These are phyloP conservation scores for Clarias laeviceps DNA, from an alignment of 2,797 vertebrate species.

Conservation along the genomic window DNA sequence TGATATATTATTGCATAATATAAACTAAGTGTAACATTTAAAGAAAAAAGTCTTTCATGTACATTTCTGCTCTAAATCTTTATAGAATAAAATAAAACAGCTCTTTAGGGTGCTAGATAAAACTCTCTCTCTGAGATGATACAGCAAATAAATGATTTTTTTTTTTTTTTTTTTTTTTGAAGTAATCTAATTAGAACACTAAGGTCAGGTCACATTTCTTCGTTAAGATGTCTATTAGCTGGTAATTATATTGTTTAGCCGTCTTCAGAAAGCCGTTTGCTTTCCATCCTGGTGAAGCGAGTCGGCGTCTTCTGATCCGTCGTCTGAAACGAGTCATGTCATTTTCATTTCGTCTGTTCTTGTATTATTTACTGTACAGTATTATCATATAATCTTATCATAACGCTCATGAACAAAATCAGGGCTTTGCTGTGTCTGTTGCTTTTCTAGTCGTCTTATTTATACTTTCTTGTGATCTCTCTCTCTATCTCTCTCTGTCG, in stretches of 20 bases:
- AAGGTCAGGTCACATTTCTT: background rate
- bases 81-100: background rate
- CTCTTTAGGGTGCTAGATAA: background rate
- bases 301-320: background rate
- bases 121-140: background rate
- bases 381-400: background rate
- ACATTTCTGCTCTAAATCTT: background rate
- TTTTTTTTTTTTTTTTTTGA: no score
- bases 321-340: background rate
- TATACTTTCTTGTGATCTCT: constrained; percentile 57
- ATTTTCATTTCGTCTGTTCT: background rate
- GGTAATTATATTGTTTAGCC: background rate
- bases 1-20: no score
- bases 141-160: background rate
- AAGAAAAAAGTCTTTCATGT: background rate
- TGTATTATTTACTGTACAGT: background rate
- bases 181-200: background rate
- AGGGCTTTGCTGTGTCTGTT: background rate
- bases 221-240: background rate
- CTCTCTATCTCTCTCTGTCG: constrained; percentile 43
- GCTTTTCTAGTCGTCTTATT: background rate
- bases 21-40: no score
- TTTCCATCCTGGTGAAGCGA: background rate
- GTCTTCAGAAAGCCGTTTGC: background rate
- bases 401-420: background rate